Base-by-base conservation (phyloP, 2,888 invertebrate species). In the Cinara cedri region DNA sequence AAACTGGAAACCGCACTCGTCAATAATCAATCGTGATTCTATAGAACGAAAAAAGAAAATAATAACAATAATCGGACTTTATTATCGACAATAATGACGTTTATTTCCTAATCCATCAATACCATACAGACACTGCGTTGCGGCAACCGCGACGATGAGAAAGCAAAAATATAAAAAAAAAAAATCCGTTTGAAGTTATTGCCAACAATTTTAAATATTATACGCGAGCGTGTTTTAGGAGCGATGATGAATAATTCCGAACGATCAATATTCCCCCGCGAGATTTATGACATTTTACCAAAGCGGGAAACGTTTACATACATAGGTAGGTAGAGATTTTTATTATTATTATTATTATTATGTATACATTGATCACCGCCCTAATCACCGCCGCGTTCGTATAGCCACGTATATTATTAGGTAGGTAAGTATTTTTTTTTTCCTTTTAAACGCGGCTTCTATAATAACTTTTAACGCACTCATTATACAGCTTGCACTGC, bases 391-490 rank as follows among this genome's bases (percentile, higher is more conserved):
- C 46, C 13, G 46, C 3, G 3, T 46, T 46, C 19, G 14, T 68
- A 65, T 65, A 24, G 46, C 26, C 13, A 16, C 51, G 14, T 55
- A 14, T 19, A 8, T 72, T 60, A 34, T 34, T 34, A 34, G 34
- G 34, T 6, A 6, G 34, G 34, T 3, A 34, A 34, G n/a, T n/a
- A n/a, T 57, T 42, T n/a, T n/a, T n/a, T n/a, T n/a, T 44, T 44
- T 46, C 3, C 13, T 3, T 46, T 46, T 46, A n/a, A 54, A 44
- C 19, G 16, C 24, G 34, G 34, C 46, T 62, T 63, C 62, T 60
- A 19, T 51, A 62, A 63, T 63, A 63, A 74, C 62, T 34, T 62
- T 74, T 74, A 74, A 74, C 51, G 62, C 21, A 21, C 19, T 49
- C 62, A 16, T 34, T 34, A 34, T 70, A 3, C 21, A 21, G 46